These are phyloP conservation scores for Heliconius hermathena DNA, from an alignment of 1,140 invertebrate genomes.

Conservation along the genomic window DNA sequence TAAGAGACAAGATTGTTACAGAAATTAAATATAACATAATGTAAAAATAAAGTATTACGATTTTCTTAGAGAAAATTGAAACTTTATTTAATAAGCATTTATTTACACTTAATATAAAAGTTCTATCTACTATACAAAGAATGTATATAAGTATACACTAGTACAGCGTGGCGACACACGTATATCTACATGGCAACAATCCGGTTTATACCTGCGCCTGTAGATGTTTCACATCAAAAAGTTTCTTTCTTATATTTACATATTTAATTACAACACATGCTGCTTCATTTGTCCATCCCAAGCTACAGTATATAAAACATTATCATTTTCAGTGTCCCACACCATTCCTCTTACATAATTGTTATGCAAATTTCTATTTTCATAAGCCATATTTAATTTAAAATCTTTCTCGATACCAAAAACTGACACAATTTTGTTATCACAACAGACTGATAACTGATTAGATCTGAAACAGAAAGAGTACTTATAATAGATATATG, in stretches of 20 bases:
- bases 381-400: conserved; percentile 59
- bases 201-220: too few relatives aligned
- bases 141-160: too few relatives aligned
- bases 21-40: too few relatives aligned
- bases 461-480: conserved; percentile 57
- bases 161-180: too few relatives aligned
- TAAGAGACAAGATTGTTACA: too few relatives aligned
- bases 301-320: conserved; percentile 64
- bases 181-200: too few relatives aligned
- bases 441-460: conserved; percentile 71
- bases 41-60: too few relatives aligned
- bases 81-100: too few relatives aligned
- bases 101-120: too few relatives aligned
- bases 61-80: too few relatives aligned
- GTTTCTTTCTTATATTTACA: neutral
- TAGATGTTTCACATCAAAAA: neutral
- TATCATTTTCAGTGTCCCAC: conserved; percentile 61
- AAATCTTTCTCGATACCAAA: conserved; percentile 52
- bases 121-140: too few relatives aligned
- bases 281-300: conserved; percentile 70
- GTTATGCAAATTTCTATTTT: conserved; percentile 62
- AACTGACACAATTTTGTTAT: conserved; percentile 73
- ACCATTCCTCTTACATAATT: conserved; percentile 68
- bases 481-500: neutral
- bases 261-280: conserved; percentile 40